Evolutionary conservation across 2,113 vertebrate species (phyloP).

Genomic region (Phaethon lepturus): DNA sequence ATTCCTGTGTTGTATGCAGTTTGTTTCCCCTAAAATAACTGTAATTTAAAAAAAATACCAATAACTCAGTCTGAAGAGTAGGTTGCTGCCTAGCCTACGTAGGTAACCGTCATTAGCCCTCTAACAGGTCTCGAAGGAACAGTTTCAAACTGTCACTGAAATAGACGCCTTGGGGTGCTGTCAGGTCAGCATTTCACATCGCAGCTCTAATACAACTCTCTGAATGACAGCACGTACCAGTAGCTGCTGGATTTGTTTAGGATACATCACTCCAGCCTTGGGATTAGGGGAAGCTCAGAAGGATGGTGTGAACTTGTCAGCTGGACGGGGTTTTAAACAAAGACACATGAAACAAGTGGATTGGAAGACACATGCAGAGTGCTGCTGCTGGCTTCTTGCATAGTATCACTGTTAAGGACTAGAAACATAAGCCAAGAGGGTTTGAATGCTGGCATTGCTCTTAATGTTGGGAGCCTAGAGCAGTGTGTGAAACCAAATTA

Average conservation of each 20-base stretch:
- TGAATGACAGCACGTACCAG: not conserved
- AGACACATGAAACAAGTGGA: not conserved
- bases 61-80: not conserved
- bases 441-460: not conserved
- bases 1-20: not conserved
- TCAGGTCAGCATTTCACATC: not conserved
- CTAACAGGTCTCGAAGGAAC: not conserved
- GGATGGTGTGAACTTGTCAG: not conserved
- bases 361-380: not conserved
- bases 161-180: not conserved
- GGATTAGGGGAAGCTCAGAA: not conserved
- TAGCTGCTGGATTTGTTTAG: not conserved
- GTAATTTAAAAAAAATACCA: not conserved
- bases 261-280: not conserved
- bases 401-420: not conserved
- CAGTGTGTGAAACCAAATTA: not conserved
- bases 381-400: not conserved
- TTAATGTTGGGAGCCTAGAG: not conserved
- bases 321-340: not conserved
- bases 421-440: not conserved
- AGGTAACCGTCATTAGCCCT: not conserved
- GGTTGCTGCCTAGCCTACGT: not conserved
- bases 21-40: not conserved
- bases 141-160: not conserved
- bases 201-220: not conserved